phyloP scores from a whole-genome alignment of 2,113 vertebrate genomes.

The Lagopus leucura region DNA sequence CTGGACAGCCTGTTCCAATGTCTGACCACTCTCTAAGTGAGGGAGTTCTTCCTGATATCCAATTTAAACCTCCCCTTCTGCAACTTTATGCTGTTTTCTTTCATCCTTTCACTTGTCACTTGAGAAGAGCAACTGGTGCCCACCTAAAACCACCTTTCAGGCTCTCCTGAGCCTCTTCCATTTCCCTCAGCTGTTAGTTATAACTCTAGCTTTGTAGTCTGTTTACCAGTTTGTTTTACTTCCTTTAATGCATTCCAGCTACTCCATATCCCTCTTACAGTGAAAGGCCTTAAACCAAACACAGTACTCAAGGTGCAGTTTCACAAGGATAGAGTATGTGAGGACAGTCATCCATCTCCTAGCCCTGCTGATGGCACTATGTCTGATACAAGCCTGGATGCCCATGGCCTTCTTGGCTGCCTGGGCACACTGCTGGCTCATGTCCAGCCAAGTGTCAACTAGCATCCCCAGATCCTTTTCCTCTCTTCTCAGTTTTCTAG shows the following conservation, averaged over 20 bases:
- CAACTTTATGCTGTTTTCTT: not conserved
- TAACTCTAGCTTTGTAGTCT: not conserved
- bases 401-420: not conserved
- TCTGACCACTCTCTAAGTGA: not conserved
- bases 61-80: not conserved
- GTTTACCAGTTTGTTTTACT: not conserved
- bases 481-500: not conserved
- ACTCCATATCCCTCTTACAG: not conserved
- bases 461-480: not conserved
- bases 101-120: not conserved
- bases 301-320: not conserved
- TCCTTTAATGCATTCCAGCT: not conserved
- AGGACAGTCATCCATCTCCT: not conserved
- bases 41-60: not conserved
- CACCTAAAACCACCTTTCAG: not conserved
- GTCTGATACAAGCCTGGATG: not conserved
- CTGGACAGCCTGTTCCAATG: not conserved
- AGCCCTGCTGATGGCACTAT: not conserved
- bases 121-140: not conserved
- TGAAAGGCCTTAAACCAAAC: not conserved
- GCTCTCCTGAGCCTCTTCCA: not conserved
- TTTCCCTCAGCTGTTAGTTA: not conserved
- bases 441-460: not conserved
- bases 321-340: not conserved
- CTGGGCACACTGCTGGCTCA: not conserved